A percentile compares a stretch with the other conserved stretches of the same genome.
Evolutionary conservation across 1,140 invertebrate species (phyloP).

Genomic region (Liolophura sinensis): DNA sequence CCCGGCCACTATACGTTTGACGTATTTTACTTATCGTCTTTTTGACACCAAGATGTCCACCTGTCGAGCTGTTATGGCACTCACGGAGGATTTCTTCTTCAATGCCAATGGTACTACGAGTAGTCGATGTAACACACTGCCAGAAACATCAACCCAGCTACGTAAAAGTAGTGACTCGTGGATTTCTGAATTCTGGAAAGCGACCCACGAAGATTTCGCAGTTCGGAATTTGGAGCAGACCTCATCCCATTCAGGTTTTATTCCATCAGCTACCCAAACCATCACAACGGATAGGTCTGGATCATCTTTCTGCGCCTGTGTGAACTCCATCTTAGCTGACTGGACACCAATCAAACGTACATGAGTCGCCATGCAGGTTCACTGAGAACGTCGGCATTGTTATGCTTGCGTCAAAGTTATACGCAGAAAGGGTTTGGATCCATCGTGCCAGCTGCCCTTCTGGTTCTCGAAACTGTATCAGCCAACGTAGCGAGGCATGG

Average conservation of each 20-base stretch:
- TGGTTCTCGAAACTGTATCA: conserved; percentile 4
- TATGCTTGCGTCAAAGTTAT: neutral
- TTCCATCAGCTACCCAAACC: no score
- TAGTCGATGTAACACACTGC: neutral
- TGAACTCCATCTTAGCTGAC: neutral
- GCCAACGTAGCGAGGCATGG: conserved; percentile 7
- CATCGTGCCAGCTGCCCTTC: conserved; percentile 10
- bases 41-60: conserved; percentile 16
- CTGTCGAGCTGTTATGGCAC: conserved; percentile 7
- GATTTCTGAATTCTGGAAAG: conserved; percentile 2
- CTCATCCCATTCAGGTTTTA: no score
- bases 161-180: neutral
- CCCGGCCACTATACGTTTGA: conserved; percentile 9
- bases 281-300: no score
- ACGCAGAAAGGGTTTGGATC: neutral
- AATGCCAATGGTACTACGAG: neutral
- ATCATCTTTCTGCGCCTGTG: neutral
- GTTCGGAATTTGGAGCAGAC: neutral
- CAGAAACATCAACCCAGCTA: neutral
- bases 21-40: conserved; percentile 17
- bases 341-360: neutral
- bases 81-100: conserved; percentile 4
- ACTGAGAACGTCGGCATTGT: conserved; percentile 3
- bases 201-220: conserved; percentile 7
- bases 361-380: no score